phyloP scores from a whole-genome alignment of 2,888 invertebrate genomes.

The Lithodes maja region DNA sequence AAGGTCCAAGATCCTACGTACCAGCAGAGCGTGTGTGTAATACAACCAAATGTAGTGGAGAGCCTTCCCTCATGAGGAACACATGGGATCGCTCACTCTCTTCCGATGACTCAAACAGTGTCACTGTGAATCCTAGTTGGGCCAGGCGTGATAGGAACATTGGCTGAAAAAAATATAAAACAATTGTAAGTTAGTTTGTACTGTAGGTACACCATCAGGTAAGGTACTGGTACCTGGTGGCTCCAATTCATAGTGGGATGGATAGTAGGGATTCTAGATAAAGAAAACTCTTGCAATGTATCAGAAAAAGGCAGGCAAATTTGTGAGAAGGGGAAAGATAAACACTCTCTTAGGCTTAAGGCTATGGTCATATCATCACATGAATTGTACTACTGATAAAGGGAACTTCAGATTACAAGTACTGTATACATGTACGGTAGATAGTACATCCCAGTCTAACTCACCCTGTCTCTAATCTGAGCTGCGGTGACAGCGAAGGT shows the following conservation, averaged over 20 bases:
- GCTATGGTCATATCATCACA: too few relatives aligned
- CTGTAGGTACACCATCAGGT: too few relatives aligned
- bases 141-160: slow-evolving; percentile 59
- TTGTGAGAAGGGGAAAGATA: too few relatives aligned
- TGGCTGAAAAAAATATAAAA: slow-evolving; percentile 30
- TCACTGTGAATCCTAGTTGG: slow-evolving; percentile 64
- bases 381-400: not conserved
- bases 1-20: not conserved
- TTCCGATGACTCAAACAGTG: slow-evolving; percentile 42
- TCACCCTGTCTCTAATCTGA: slow-evolving; percentile 61
- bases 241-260: too few relatives aligned
- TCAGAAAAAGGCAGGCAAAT: too few relatives aligned
- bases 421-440: not conserved
- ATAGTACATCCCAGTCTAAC: not conserved
- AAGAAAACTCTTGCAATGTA: too few relatives aligned
- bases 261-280: too few relatives aligned
- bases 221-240: too few relatives aligned
- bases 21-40: slow-evolving; percentile 53
- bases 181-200: too few relatives aligned
- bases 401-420: not conserved
- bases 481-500: slow-evolving; percentile 54
- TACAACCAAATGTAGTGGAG: slow-evolving; percentile 55
- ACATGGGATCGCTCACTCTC: slow-evolving; percentile 51
- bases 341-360: too few relatives aligned
- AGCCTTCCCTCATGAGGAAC: slow-evolving; percentile 55